These are phyloP conservation scores for Stratiomys singularior DNA, from an alignment of 2,888 invertebrate species.

Conservation along the genomic window DNA sequence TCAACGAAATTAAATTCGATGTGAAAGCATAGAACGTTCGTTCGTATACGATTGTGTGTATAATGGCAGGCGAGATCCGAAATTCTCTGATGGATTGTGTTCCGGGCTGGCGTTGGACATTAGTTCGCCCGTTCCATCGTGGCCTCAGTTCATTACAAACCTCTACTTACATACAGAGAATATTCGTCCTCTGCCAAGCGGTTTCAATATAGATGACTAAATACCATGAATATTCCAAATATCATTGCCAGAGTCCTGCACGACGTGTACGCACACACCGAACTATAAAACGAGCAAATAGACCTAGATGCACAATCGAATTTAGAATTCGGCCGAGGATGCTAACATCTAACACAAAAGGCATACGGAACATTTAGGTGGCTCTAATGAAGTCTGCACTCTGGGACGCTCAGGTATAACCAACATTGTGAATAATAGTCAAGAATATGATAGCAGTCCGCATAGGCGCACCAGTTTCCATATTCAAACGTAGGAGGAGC, in stretches of 20 bases:
- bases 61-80: constrained; percentile 20
- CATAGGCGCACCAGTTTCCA: too few species aligned
- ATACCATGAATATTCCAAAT: constrained; percentile 48
- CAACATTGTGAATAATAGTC: background rate
- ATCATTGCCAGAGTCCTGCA: constrained; percentile 25
- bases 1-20: constrained; percentile 45
- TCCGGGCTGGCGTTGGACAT: constrained; percentile 2
- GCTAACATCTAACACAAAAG: constrained; percentile 35
- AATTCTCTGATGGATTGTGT: constrained; percentile 32
- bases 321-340: constrained; percentile 43
- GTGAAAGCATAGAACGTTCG: constrained; percentile 26
- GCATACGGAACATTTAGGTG: constrained; percentile 35
- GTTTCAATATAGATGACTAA: constrained; percentile 41
- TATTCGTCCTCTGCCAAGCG: constrained; percentile 6
- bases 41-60: background rate
- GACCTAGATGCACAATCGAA: constrained; percentile 45
- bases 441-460: too few species aligned
- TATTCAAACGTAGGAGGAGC: too few species aligned
- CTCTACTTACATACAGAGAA: constrained; percentile 16
- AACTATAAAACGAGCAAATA: constrained; percentile 15
- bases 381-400: background rate
- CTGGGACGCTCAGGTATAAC: background rate
- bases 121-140: background rate
- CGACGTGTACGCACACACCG: constrained; percentile 11
- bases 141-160: background rate